Conservation (phyloP, 1,140 invertebrate species). For the Drosophila melanogaster region DNA sequence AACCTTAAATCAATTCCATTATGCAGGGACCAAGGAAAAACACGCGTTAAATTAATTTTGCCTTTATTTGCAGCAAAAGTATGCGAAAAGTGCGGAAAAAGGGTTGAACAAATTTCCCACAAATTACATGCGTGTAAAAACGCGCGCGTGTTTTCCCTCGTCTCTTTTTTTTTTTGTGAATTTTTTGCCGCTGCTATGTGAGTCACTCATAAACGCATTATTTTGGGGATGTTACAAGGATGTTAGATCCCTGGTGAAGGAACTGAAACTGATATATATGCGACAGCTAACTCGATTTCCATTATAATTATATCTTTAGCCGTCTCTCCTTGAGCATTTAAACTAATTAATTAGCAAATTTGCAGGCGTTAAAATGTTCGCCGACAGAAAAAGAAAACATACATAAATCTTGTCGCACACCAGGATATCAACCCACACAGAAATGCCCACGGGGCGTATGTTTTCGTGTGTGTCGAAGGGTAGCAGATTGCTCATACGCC, state of each 20-base stretch:
- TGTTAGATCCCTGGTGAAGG: not conserved
- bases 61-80: conserved; percentile 64
- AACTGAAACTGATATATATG: conserved; percentile 32
- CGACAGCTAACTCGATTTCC: conserved; percentile 21
- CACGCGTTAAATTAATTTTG: conserved; percentile 84
- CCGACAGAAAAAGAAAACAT: conserved; percentile 70
- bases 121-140: conserved; percentile 78
- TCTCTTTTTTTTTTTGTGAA: conserved; percentile 3
- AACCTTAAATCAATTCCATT: conserved; percentile 84
- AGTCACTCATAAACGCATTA: conserved; percentile 66
- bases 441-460: conserved; percentile 49
- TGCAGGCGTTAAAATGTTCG: conserved; percentile 77
- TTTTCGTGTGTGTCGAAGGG: conserved; percentile 22
- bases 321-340: conserved; percentile 41
- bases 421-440: conserved; percentile 42
- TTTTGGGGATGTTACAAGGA: conserved; percentile 16
- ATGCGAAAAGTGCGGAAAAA: conserved; percentile 49
- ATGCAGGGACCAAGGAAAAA: conserved; percentile 59
- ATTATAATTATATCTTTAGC: conserved; percentile 23
- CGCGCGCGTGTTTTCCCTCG: conserved; percentile 43
- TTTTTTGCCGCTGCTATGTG: conserved; percentile 16
- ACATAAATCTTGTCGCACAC: conserved; percentile 78
- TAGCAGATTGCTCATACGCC: conserved; percentile 67
- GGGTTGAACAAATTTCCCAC: conserved; percentile 68
- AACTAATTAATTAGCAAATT: conserved; percentile 80